These are phyloP conservation scores for Spea bombifrons DNA, from an alignment of 2,113 vertebrate species.

Conservation along the genomic window DNA sequence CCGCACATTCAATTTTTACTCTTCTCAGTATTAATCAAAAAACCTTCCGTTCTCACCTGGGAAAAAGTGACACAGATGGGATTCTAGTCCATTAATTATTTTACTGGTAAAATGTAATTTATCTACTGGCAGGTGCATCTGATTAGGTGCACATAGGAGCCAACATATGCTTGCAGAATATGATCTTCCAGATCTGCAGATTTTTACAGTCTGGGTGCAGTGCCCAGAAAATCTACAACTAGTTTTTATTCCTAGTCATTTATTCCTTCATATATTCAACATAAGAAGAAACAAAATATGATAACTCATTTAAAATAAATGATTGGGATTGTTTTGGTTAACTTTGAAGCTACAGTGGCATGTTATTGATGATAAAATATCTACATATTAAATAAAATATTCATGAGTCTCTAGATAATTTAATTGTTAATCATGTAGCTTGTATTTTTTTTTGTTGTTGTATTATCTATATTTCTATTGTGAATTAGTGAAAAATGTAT, in stretches of 20 bases:
- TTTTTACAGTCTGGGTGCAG: background rate
- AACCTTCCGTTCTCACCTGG: background rate
- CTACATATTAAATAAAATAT: too few species aligned
- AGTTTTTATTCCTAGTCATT: background rate
- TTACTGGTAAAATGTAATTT: slow-evolving; percentile 30
- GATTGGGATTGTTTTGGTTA: background rate
- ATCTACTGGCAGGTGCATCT: slow-evolving; percentile 28
- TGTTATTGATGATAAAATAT: background rate
- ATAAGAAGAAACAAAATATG: background rate
- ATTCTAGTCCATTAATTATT: slow-evolving; percentile 16
- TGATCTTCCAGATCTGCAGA: background rate
- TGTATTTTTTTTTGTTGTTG: too few species aligned
- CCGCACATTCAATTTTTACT: background rate
- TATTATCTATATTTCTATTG: too few species aligned
- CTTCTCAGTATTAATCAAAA: slow-evolving; percentile 11
- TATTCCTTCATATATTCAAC: background rate
- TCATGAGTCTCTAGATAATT: too few species aligned
- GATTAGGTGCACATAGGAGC: background rate
- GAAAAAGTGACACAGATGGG: slow-evolving; percentile 2
- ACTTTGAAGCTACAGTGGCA: background rate
- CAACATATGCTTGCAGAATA: background rate
- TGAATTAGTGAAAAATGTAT: too few species aligned
- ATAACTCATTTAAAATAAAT: background rate
- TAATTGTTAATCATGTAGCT: too few species aligned
- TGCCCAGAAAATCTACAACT: background rate